These are phyloP conservation scores for Calameuta filiformis DNA, from an alignment of 2,888 invertebrate species.

Conservation along the genomic window DNA sequence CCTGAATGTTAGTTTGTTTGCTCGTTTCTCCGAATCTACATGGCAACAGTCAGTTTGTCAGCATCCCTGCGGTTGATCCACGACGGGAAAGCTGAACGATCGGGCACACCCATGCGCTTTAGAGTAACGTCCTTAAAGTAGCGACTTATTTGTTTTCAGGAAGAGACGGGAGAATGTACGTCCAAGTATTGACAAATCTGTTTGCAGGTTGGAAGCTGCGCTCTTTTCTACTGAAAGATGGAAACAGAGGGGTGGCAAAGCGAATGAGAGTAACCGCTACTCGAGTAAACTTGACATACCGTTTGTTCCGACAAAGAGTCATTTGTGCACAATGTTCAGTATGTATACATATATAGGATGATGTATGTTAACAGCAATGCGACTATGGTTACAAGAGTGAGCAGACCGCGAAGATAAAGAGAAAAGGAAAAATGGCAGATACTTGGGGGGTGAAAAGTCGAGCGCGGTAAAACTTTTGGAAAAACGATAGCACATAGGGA, in stretches of 20 bases:
- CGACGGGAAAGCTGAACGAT: not conserved
- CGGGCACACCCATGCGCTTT: not conserved
- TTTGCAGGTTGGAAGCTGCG: not conserved
- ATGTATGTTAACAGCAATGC: not conserved
- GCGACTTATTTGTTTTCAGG: not conserved
- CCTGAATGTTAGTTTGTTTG: constrained; percentile 83
- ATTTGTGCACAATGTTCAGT: constrained; percentile 11
- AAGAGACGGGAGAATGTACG: not conserved
- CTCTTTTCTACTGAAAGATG: not conserved
- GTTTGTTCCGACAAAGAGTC: constrained; percentile 28
- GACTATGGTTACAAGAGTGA: no score
- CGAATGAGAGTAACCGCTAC: not conserved
- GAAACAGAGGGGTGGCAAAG: not conserved
- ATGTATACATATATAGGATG: not conserved
- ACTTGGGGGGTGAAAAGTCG: constrained; percentile 17
- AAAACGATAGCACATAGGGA: not conserved
- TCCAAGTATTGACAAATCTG: constrained; percentile 2
- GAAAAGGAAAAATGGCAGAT: constrained; percentile 25
- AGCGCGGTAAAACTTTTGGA: constrained; percentile 29
- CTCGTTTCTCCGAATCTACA: constrained; percentile 87
- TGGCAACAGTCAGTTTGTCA: constrained; percentile 85
- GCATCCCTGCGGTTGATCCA: constrained; percentile 88
- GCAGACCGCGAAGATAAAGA: not conserved
- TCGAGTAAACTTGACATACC: not conserved
- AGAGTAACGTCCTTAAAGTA: not conserved